Percentiles rank a stretch among this genome's conserved stretches.
These are phyloP conservation scores for Gymnopithys bicolor DNA, from an alignment of 2,797 vertebrate species.

Conservation along the genomic window DNA sequence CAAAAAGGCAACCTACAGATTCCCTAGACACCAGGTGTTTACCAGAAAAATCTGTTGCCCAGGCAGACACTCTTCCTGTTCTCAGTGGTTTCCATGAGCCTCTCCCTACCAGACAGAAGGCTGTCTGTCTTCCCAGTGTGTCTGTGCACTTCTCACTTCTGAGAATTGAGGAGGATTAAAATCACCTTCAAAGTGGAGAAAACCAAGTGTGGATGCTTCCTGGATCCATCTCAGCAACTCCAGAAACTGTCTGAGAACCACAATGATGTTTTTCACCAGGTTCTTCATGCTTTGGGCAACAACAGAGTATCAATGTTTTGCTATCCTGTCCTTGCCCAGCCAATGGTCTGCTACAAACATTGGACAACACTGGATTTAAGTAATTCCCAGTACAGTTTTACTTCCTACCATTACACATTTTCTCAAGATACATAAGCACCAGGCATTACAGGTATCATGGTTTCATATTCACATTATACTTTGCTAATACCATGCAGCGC, in stretches of 20 bases:
- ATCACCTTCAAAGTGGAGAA: neutral
- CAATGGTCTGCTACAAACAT: neutral
- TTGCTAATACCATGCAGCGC: neutral
- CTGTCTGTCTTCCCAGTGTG: neutral
- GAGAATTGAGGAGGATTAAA: neutral
- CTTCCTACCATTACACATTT: neutral
- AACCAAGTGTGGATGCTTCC: neutral
- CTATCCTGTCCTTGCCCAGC: neutral
- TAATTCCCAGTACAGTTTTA: neutral
- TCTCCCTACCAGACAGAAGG: neutral
- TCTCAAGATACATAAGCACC: neutral
- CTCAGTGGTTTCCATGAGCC: neutral
- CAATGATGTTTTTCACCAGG: neutral
- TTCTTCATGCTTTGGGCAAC: neutral
- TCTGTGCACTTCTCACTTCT: neutral
- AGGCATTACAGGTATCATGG: neutral
- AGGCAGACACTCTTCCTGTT: neutral
- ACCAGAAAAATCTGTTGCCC: neutral
- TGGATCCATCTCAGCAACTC: neutral
- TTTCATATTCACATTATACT: neutral
- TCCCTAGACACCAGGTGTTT: neutral
- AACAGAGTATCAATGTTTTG: rapidly evolving
- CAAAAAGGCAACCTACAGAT: neutral
- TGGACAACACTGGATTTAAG: neutral
- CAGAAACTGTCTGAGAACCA: neutral